Base-by-base conservation (phyloP, 2,888 invertebrate genomes). In the Melanchra persicariae region DNA sequence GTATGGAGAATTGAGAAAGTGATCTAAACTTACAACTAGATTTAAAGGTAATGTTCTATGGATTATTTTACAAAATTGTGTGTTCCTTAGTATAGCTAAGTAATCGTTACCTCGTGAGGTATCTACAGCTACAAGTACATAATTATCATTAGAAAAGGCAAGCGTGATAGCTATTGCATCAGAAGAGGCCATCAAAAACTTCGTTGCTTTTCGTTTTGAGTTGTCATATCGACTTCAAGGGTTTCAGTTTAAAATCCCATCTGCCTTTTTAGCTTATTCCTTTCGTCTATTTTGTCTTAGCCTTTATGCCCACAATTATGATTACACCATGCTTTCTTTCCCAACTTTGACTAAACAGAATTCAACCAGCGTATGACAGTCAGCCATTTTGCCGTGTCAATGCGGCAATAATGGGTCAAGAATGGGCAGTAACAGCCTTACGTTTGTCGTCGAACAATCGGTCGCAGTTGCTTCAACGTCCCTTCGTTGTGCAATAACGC, bases 401-500 rank as follows among this genome's bases (percentile, higher is more conserved):
- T 54, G 82, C 65, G 34, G 78, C 30, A 82, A 82, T 59, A n/a
- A n/a, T n/a, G n/a, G 60, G 47, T n/a, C 24, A 65, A 64, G 74
- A 79, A 83, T 79, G 64, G 80, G 68, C 34, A 61, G 79, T 79
- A 45, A 82, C 62, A 30, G 19, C 15, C 40, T 10, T 19, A 52
- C 62, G 66, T 61, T 30, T 62, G 78, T 63, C 62, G 58, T 7
- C 19, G 55, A 79, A 84, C 86, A 84, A 84, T 84, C 73, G 70
- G 62, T 60, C 47, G 73, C 59, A 43, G 62, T 78, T 84, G 74
- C 69, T 65, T 65, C 86, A 85, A 74, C 60, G 86, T 77, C 84
- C 86, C 82, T 81, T 77, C 64, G 64, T 84, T 84, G 82, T 61
- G 74, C 75, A 79, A 83, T 70, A 68, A 74, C 57, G 57, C 55